These are phyloP conservation scores for Manis javanica DNA, from an alignment of 2,797 vertebrate species.

Conservation along the genomic window DNA sequence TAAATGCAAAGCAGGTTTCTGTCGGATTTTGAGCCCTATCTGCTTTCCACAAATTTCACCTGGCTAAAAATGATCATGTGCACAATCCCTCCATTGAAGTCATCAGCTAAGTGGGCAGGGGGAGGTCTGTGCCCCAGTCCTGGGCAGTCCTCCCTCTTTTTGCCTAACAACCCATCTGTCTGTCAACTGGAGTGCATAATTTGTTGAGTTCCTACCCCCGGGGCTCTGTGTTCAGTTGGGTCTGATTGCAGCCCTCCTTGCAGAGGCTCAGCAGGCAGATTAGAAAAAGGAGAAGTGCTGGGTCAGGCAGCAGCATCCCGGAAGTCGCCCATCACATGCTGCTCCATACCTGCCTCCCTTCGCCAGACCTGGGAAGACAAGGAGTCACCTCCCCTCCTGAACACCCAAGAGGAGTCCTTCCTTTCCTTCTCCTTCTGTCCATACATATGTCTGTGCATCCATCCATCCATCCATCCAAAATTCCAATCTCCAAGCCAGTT, in stretches of 20 bases:
- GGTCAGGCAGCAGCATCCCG: conserved; percentile 71
- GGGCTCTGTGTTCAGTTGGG: conserved; percentile 79
- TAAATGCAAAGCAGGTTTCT: conserved; percentile 83
- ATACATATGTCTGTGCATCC: background rate
- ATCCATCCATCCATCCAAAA: background rate
- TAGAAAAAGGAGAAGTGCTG: conserved; percentile 79
- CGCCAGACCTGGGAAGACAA: background rate
- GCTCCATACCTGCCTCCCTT: background rate
- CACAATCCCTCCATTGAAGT: conserved; percentile 81
- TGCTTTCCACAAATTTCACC: conserved; percentile 81
- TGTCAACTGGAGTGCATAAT: conserved; percentile 83
- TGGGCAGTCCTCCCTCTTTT: conserved; percentile 81
- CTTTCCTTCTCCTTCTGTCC: background rate
- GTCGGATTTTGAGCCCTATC: conserved; percentile 77
- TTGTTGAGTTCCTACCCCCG: conserved; percentile 74
- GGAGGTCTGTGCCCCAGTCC: conserved; percentile 81
- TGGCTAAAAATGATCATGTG: conserved; percentile 82
- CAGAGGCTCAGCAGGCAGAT: conserved; percentile 79
- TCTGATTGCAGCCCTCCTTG: conserved; percentile 80
- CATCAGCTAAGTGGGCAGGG: conserved; percentile 69
- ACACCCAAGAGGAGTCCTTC: background rate
- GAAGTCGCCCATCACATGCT: conserved; percentile 59
- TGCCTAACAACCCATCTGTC: conserved; percentile 83
- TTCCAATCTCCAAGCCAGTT: background rate
- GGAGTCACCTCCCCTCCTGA: background rate